Evolutionary conservation across 1,140 invertebrate species (phyloP), one percentile per base, ranked within the genome.

Genomic region (Heliconius eleuchia): DNA sequence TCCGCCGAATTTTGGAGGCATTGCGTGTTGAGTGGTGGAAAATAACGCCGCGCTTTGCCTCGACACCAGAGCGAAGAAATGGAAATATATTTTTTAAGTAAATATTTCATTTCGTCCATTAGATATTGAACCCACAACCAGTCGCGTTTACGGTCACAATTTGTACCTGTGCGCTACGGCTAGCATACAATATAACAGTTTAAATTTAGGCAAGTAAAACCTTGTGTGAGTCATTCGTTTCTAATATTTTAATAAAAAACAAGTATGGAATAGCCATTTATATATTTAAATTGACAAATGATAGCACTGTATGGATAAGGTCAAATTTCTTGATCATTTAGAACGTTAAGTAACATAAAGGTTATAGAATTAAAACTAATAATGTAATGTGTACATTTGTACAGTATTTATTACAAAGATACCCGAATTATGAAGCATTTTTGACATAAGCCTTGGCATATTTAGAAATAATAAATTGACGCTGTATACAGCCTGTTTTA

Each of bases 371-470:
- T 66, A 66, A 66, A 66, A 66, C 60, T 66, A 66, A 57, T 57
- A 57, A 23, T 57, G 55, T 57, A 57, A 57, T 57, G 55, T 57
- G 55, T 30, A 60, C 52, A 60, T 74, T 37, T 57, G n/a, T 30
- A 60, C 18, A 39, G 16, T 70, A 76, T 27, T 30, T 46, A 46
- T 39, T 70, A 76, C 52, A 16, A 70, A 76, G 57, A 23, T 50
- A 71, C 23, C 34, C 74, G 55, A 71, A 76, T 34, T 76, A 76
- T 70, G 42, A 76, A 76, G 57, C 55, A 66, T 46, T 60, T 76
- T 70, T 70, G 74, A 76, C 74, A 66, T n/a, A 39, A 76, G 37
- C 74, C 74, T 76, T 76, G 74, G 39, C 74, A 76, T 18, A 66
- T 55, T 70, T 76, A 76, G 74, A 60, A 66, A 66, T 75, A 75